Evolutionary conservation across 2,888 invertebrate genomes (phyloP), one percentile per base, ranked within the genome.

Genomic region (Drosophila kambysellisi): DNA sequence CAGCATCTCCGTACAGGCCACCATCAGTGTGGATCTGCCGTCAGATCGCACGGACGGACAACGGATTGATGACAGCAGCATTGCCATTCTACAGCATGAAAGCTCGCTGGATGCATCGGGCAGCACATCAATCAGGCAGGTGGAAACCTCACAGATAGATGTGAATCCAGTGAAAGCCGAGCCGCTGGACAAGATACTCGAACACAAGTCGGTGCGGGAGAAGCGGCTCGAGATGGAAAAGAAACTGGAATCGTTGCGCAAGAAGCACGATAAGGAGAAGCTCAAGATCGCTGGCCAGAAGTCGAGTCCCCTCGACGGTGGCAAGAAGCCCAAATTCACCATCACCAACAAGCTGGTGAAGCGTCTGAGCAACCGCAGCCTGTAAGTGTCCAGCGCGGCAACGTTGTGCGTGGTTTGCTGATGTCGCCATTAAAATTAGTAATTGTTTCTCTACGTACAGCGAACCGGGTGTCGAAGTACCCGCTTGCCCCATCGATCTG

Each of bases 201-300:
- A 96, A 7, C 95, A 96, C 91, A 98, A 98, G 93, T 91, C 95
- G 50, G 97, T 98, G 17, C 95, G 95, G 64, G 98, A 98, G 88
- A 97, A 97, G 91, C 95, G 96, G 51, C 91, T 95, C 0, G 98
- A 98, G 92, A 93, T 98, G 79, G 97, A 98, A 64, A 97, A 98
- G 91, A 98, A 98, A 91, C 92, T 99, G 65, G 98, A 98, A 84
- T 94, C 95, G 35, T 91, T 98, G 68, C 94, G 96, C 62, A 96
- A 97, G 91, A 97, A 97, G 85, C 96, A 96, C 89, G 97, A 97
- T 82, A 97, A 97, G 93, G 96, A 96, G 85, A 95, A 95, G 89
- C 91, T 94, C 50, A 95, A 96, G 67, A 93, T 95, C 0, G 93
- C 94, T 0, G 93, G 94, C 37, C 95, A 95, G 82, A 94, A 95